phyloP scores from a whole-genome alignment of 64 coral and sea anemone species.

The Porites lutea region DNA sequence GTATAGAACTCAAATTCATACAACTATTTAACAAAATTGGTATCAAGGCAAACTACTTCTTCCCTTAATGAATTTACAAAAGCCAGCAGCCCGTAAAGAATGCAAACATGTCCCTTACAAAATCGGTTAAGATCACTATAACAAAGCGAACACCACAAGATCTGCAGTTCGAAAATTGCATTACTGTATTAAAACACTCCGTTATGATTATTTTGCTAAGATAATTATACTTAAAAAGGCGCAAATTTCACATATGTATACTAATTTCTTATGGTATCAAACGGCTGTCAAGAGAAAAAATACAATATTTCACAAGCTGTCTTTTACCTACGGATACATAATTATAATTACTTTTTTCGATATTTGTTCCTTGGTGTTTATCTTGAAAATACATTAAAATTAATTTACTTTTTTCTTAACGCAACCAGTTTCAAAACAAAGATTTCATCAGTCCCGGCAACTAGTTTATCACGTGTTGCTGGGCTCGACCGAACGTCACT shows the following conservation, averaged over 20 bases:
- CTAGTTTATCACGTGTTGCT: slow-evolving; percentile 54
- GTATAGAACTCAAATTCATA: too few relatives aligned
- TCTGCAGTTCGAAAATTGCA: background rate
- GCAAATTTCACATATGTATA: background rate
- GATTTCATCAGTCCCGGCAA: background rate
- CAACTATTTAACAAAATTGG: too few relatives aligned
- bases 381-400: slow-evolving; percentile 14
- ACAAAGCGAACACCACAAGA: too few relatives aligned
- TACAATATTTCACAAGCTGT: slow-evolving; percentile 8
- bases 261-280: slow-evolving; percentile 5
- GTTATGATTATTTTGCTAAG: background rate
- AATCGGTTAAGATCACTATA: too few relatives aligned
- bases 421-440: background rate
- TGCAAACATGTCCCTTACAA: background rate
- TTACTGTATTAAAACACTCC: background rate
- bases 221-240: background rate
- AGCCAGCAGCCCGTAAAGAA: background rate
- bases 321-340: background rate
- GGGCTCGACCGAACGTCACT: slow-evolving; percentile 70
- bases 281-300: slow-evolving; percentile 5
- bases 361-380: background rate
- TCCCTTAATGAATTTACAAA: background rate
- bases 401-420: background rate
- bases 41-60: background rate
- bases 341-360: background rate